A percentile compares a stretch with the other conserved stretches of the same genome.
Conservation (phyloP, 2,113 vertebrate genomes). For the Gallinago media region DNA sequence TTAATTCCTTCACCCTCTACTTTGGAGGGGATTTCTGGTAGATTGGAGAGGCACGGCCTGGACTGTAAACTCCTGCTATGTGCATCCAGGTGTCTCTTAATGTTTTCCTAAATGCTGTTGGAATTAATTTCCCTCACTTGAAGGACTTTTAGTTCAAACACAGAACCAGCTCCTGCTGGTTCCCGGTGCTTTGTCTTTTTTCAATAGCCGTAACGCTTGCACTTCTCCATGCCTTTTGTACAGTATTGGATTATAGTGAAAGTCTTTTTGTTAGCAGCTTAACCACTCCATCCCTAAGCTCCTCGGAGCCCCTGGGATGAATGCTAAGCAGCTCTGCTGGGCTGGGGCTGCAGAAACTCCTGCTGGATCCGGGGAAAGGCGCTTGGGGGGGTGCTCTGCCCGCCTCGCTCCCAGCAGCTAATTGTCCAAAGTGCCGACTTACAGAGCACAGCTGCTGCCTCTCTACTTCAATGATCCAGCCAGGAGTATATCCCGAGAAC, state of each 20-base stretch:
- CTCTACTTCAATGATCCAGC: background rate
- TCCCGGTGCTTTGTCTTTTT: background rate
- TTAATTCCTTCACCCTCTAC: background rate
- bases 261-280: slow-evolving; percentile 44
- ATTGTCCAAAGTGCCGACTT: background rate
- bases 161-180: background rate
- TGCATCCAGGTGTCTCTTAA: background rate
- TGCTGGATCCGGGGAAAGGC: background rate
- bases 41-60: background rate
- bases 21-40: background rate
- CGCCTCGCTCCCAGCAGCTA: background rate
- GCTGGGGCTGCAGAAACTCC: background rate
- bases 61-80: background rate
- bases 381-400: background rate
- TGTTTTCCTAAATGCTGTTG: background rate
- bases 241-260: background rate
- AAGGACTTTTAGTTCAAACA: slow-evolving; percentile 3
- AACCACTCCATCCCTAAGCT: slow-evolving; percentile 40
- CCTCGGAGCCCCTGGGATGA: background rate
- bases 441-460: background rate
- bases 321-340: background rate
- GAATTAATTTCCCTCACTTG: background rate
- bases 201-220: background rate
- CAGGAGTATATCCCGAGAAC: background rate
- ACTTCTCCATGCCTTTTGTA: slow-evolving; percentile 35